Percentiles rank a stretch among this genome's conserved stretches.
Evolutionary conservation across 2,113 vertebrate species (phyloP).

Genomic region (Microcebus tavaratra): DNA sequence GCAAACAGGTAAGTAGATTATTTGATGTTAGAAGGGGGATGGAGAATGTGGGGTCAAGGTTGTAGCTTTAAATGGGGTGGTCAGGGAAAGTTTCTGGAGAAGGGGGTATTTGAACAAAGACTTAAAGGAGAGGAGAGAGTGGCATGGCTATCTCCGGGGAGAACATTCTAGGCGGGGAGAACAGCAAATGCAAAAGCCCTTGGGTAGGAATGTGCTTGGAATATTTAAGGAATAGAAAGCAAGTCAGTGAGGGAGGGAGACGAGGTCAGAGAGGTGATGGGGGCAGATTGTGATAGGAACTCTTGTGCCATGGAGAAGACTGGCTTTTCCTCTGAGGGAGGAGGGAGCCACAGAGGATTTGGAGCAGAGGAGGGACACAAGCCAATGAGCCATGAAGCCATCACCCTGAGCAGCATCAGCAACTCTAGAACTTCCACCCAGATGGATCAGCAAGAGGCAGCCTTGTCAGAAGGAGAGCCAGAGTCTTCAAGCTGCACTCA

Average conservation of each 20-base stretch:
- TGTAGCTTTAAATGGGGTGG: not conserved
- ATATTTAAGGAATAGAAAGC: not conserved
- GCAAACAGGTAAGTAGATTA: not conserved
- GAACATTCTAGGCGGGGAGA: not conserved
- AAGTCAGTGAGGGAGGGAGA: not conserved
- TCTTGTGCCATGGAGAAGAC: not conserved
- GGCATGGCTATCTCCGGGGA: not conserved
- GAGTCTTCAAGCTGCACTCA: not conserved
- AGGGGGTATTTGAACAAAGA: not conserved
- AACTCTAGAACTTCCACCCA: not conserved
- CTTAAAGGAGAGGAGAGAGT: not conserved
- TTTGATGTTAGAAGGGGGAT: not conserved
- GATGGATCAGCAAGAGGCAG: not conserved
- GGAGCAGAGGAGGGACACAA: not conserved
- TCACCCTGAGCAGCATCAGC: not conserved
- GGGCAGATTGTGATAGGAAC: not conserved
- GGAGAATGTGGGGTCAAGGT: not conserved
- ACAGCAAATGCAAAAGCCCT: not conserved
- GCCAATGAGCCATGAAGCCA: not conserved
- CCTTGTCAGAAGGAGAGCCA: not conserved
- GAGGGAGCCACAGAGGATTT: not conserved
- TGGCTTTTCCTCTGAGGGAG: slow-evolving; percentile 3
- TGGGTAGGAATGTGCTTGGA: not conserved
- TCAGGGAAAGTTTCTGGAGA: not conserved
- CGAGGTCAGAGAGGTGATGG: not conserved